Evolutionary conservation across 2,888 invertebrate genomes (phyloP).

Genomic region (Apodemia mormo): DNA sequence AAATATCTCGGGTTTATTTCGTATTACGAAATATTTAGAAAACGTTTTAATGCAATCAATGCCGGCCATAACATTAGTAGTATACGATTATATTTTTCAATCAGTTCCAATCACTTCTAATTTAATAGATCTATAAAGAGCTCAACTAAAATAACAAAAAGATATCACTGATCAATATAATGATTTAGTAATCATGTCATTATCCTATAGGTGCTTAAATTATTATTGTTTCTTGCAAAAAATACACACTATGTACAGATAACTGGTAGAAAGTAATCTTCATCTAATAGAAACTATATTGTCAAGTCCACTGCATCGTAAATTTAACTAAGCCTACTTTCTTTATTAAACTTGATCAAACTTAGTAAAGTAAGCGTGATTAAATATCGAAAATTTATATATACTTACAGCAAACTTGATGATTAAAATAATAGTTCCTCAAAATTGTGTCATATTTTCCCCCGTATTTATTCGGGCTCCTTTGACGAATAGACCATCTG

Average conservation of each 20-base stretch:
- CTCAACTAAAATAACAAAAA: constrained; percentile 34
- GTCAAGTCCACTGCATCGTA: neutral
- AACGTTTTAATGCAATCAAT: constrained; percentile 34
- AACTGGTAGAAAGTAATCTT: neutral
- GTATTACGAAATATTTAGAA: constrained; percentile 24
- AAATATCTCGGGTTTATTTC: constrained; percentile 17
- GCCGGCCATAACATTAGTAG: constrained; percentile 39
- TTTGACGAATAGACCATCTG: no score
- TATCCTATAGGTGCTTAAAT: constrained; percentile 18
- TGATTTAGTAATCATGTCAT: neutral
- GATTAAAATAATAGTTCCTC: neutral
- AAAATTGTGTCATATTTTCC: no score
- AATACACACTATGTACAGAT: neutral
- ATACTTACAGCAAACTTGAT: no score
- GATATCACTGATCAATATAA: neutral
- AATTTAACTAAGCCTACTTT: neutral
- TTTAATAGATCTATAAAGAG: constrained; percentile 24
- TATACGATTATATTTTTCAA: neutral
- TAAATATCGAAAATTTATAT: neutral
- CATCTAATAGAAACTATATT: neutral
- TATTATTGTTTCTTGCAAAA: constrained; percentile 2
- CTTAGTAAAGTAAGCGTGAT: no score
- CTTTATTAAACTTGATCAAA: no score
- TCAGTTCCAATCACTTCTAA: neutral
- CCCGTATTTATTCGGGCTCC: no score